A percentile compares a stretch with the other conserved stretches of the same genome.
phyloP scores from a whole-genome alignment of 2,888 invertebrate species.

The Endotricha flammealis region DNA sequence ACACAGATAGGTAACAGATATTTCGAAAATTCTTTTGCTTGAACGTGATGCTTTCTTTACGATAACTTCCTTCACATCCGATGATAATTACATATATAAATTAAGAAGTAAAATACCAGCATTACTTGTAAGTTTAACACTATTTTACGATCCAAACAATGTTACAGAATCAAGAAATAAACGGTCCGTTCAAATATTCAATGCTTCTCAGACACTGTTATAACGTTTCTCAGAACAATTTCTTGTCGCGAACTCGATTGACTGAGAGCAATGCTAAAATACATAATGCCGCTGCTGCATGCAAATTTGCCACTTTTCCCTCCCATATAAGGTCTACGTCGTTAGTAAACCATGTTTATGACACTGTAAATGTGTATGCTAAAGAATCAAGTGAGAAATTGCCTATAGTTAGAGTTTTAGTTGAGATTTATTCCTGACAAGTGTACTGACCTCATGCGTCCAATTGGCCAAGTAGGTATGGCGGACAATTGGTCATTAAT shows the following conservation, averaged over 20 bases:
- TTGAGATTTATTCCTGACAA: conserved; percentile 67
- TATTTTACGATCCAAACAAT: too few relatives aligned
- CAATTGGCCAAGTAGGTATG: conserved; percentile 27
- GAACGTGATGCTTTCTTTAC: too few relatives aligned
- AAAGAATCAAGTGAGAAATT: conserved; percentile 63
- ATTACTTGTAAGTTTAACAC: too few relatives aligned
- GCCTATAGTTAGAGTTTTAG: conserved; percentile 50
- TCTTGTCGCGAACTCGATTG: conserved; percentile 50
- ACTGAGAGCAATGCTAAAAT: conserved; percentile 30
- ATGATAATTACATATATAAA: too few relatives aligned
- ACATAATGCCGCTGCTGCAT: conserved; percentile 26
- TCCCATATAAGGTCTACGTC: conserved; percentile 35
- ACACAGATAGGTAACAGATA: too few relatives aligned
- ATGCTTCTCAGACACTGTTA: conserved; percentile 48
- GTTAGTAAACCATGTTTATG: conserved; percentile 16
- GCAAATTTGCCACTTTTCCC: conserved; percentile 37
- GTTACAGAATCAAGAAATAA: too few relatives aligned
- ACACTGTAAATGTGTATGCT: conserved; percentile 25
- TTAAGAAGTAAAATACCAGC: too few relatives aligned
- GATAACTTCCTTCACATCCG: too few relatives aligned
- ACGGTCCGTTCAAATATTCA: conserved; percentile 55
- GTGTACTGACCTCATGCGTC: conserved; percentile 35
- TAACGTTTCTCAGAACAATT: conserved; percentile 56
- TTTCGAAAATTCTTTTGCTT: too few relatives aligned
- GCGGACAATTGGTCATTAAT: conserved; percentile 64